Evolutionary conservation across 2,113 vertebrate species (phyloP).

Genomic region (Trachemys scripta): DNA sequence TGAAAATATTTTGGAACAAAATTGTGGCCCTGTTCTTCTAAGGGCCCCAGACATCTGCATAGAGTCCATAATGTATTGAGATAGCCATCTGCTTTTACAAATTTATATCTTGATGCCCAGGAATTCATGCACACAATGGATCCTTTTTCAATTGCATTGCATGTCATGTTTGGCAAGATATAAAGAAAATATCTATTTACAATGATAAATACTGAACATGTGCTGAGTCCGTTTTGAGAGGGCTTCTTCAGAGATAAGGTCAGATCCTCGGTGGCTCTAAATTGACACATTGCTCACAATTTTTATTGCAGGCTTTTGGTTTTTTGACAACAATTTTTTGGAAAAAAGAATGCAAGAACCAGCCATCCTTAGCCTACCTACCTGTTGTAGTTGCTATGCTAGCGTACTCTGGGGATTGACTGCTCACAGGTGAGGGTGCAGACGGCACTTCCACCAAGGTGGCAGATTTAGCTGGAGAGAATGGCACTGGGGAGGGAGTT

Average conservation of each 20-base stretch:
- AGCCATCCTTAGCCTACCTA: constrained; percentile 67
- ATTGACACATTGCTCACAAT: neutral
- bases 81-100: constrained; percentile 55
- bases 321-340: neutral
- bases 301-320: neutral
- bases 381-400: constrained; percentile 89
- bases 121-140: constrained; percentile 1
- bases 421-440: constrained; percentile 87
- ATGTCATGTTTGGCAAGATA: neutral
- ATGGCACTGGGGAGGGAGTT: constrained; percentile 89
- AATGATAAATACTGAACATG: neutral
- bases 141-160: neutral
- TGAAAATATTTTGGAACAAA: constrained; percentile 69
- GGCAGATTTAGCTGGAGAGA: constrained; percentile 93
- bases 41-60: constrained; percentile 36
- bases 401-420: constrained; percentile 91
- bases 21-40: constrained; percentile 63
- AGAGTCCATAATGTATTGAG: constrained; percentile 54
- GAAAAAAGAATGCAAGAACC: neutral
- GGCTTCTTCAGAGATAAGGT: neutral
- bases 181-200: neutral
- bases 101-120: neutral
- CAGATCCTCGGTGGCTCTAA: neutral
- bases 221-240: neutral
- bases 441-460: constrained; percentile 88